Evolutionary conservation across 2,888 invertebrate species (phyloP).

Genomic region (Cheilosia grossa): DNA sequence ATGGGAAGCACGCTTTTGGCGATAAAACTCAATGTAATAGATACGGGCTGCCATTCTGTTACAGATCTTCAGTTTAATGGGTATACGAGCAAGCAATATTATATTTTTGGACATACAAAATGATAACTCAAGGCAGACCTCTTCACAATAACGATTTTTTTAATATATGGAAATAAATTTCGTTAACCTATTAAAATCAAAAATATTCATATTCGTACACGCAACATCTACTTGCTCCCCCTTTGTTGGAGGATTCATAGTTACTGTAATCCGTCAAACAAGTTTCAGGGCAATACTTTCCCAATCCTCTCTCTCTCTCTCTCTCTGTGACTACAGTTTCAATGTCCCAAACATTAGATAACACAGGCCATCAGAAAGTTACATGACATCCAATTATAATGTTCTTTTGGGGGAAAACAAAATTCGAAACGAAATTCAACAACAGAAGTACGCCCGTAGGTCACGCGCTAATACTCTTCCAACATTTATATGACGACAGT

Average conservation of each 20-base stretch:
- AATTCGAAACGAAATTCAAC: conserved; percentile 63
- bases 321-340: conserved; percentile 13
- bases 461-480: conserved; percentile 60
- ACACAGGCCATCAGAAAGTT: conserved; percentile 68
- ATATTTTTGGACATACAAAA: too few species aligned
- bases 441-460: conserved; percentile 68
- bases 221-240: neutral
- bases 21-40: too few species aligned
- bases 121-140: too few species aligned
- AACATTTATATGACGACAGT: conserved; percentile 40
- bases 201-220: neutral
- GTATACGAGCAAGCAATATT: too few species aligned
- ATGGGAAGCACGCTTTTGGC: too few species aligned
- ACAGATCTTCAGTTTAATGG: too few species aligned
- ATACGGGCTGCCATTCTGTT: too few species aligned
- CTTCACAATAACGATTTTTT: too few species aligned
- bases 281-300: conserved; percentile 2
- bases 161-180: too few species aligned
- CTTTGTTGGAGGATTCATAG: neutral
- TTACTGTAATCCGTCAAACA: neutral
- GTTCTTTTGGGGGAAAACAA: conserved; percentile 44
- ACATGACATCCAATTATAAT: conserved; percentile 75
- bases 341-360: conserved; percentile 59
- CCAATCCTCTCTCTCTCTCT: conserved; percentile 1
- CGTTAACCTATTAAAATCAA: neutral